A percentile compares a stretch with the other conserved stretches of the same genome.
Evolutionary conservation across 2,888 invertebrate genomes (phyloP).

Genomic region (Phrixothrix hirtus): DNA sequence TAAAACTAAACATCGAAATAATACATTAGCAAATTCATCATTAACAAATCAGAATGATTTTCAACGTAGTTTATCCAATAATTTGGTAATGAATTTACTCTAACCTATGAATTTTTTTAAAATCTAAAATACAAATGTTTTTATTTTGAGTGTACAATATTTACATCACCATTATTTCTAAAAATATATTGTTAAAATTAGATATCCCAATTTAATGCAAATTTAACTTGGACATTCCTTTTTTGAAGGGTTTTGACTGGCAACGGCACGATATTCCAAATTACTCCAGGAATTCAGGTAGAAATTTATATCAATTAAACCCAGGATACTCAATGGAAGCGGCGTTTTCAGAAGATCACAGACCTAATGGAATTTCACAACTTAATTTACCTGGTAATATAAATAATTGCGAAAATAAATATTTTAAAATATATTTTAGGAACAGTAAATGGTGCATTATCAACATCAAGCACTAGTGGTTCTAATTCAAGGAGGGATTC

Average conservation of each 20-base stretch:
- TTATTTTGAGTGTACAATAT: conserved; percentile 19
- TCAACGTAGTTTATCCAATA: conserved; percentile 46
- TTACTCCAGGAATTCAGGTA: conserved; percentile 41
- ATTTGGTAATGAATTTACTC: conserved; percentile 43
- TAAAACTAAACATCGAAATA: conserved; percentile 65
- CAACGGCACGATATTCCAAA: conserved; percentile 38
- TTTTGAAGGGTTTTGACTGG: conserved; percentile 44
- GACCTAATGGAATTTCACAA: conserved; percentile 16
- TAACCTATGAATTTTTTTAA: neutral
- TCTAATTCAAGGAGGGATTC: conserved; percentile 52
- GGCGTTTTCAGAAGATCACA: conserved; percentile 35
- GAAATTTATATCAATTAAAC: conserved; percentile 39
- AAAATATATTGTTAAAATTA: conserved; percentile 37
- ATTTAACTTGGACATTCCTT: conserved; percentile 12
- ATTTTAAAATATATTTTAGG: conserved; percentile 8
- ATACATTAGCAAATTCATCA: no score
- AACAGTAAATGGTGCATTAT: conserved; percentile 43
- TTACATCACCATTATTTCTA: no score
- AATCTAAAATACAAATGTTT: neutral
- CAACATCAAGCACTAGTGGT: conserved; percentile 47
- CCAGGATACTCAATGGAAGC: conserved; percentile 42
- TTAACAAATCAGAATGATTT: conserved; percentile 26
- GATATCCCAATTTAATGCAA: conserved; percentile 12
- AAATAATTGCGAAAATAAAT: neutral
- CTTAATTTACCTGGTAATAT: conserved; percentile 17